Base-by-base conservation (phyloP, 1,140 invertebrate species). In the Leptoteleia sp. region DNA sequence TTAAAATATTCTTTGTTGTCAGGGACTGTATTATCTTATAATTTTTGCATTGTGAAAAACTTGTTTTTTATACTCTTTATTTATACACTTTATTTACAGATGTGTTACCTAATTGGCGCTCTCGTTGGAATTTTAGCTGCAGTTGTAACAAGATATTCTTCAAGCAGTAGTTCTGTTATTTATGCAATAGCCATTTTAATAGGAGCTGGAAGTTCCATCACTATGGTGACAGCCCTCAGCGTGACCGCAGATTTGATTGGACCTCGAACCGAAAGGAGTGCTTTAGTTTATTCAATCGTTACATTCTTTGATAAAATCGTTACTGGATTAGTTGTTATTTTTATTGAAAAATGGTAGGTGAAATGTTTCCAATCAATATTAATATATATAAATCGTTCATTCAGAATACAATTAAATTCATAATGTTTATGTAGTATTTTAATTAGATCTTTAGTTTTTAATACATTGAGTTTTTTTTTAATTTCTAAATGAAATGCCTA, bases 281-380 rank as follows among this genome's bases (percentile, higher is more conserved):
- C 96, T 5, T 94, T 96, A 76, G 95, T 99, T 31, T 99, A 98
- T 88, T 97, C 97, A 17, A 93, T 95, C 22, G 97, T 99, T 84
- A 98, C 96, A 72, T 98, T 98, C 89, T 93, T 95, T 4, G 97
- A 99, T 86, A 99, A 99, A 91, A 89, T 98, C 8, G 92, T 97
- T 15, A 95, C 97, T 80, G 97, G 97, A 4, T 84, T 96, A 11
- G 95, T 94, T 25, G 95, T 98, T 29, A 92, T 97, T 55, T 84
- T 96, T 15, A 96, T 98, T 75, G 95, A 98, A 90, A 91, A 92
- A 86, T 91, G 93, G 93, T 94, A 87, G 91, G 91, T 42, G 22
- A 25, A 25, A 25, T n/a, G n/a, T n/a, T n/a, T n/a, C n/a, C n/a
- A n/a, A n/a, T n/a, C n/a, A n/a, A n/a, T n/a, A n/a, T n/a, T n/a